These are phyloP conservation scores for Lepus timidus DNA, from an alignment of 2,113 vertebrate genomes.

Conservation along the genomic window DNA sequence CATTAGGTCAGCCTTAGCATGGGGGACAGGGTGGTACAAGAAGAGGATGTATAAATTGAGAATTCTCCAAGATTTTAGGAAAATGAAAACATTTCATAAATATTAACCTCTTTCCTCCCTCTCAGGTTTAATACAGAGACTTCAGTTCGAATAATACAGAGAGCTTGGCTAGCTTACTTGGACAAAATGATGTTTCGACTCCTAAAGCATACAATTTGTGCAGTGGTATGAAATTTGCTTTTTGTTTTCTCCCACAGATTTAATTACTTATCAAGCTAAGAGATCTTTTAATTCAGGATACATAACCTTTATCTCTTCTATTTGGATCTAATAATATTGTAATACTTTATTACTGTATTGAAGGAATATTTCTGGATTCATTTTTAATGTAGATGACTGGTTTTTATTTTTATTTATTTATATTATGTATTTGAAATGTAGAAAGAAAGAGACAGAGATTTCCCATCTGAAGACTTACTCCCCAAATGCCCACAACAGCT, in stretches of 20 bases:
- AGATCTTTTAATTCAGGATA: slow-evolving; percentile 49
- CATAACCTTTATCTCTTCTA: slow-evolving; percentile 33
- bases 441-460: too few relatives aligned
- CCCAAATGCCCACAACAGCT: background rate
- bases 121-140: slow-evolving; percentile 57
- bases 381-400: slow-evolving; percentile 38
- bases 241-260: slow-evolving; percentile 55
- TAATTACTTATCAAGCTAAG: slow-evolving; percentile 69
- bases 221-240: slow-evolving; percentile 82
- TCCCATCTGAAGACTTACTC: too few relatives aligned
- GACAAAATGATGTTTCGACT: slow-evolving; percentile 83
- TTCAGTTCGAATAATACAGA: slow-evolving; percentile 81
- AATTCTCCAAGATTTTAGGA: slow-evolving; percentile 66
- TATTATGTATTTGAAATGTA: background rate
- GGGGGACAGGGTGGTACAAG: background rate
- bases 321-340: slow-evolving; percentile 40
- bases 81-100: slow-evolving; percentile 65
- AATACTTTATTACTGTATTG: slow-evolving; percentile 30
- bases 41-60: slow-evolving; percentile 48
- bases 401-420: background rate
- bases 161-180: slow-evolving; percentile 76
- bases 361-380: slow-evolving; percentile 60
- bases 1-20: slow-evolving; percentile 42
- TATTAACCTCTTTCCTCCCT: slow-evolving; percentile 55
- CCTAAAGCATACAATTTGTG: slow-evolving; percentile 82